Conservation (phyloP, 2,888 invertebrate genomes). For the Acanthosepion lycidas region DNA sequence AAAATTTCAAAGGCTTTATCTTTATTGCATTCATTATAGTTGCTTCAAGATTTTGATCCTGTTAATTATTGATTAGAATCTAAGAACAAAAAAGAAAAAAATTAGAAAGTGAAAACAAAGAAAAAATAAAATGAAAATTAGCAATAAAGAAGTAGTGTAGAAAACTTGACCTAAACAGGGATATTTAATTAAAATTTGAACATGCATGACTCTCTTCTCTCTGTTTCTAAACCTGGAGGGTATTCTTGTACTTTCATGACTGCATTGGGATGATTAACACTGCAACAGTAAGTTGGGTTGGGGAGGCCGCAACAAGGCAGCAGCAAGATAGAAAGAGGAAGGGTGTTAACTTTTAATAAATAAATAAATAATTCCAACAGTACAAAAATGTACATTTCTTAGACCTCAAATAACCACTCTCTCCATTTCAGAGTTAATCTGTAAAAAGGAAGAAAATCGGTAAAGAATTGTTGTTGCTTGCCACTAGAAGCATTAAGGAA, state of each 20-base stretch:
- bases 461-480: conserved; percentile 10
- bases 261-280: conserved; percentile 37
- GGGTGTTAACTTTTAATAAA: neutral
- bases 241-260: conserved; percentile 35
- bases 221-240: conserved; percentile 39
- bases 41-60: conserved; percentile 41
- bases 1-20: conserved; percentile 43
- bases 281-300: neutral
- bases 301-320: neutral
- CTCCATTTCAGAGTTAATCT: conserved; percentile 34
- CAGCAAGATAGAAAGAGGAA: neutral
- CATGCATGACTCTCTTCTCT: conserved; percentile 45
- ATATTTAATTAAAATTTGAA: conserved; percentile 47
- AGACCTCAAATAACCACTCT: neutral
- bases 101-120: conserved; percentile 24
- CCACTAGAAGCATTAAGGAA: conserved; percentile 42
- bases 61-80: conserved; percentile 44
- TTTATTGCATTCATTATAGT: conserved; percentile 41
- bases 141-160: conserved; percentile 39
- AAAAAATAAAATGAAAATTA: conserved; percentile 15
- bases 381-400: conserved; percentile 35
- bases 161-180: conserved; percentile 46
- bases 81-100: neutral
- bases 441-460: neutral
- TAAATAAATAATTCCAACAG: neutral